phyloP scores from a whole-genome alignment of 2,113 vertebrate species.

The Cariama cristata region DNA sequence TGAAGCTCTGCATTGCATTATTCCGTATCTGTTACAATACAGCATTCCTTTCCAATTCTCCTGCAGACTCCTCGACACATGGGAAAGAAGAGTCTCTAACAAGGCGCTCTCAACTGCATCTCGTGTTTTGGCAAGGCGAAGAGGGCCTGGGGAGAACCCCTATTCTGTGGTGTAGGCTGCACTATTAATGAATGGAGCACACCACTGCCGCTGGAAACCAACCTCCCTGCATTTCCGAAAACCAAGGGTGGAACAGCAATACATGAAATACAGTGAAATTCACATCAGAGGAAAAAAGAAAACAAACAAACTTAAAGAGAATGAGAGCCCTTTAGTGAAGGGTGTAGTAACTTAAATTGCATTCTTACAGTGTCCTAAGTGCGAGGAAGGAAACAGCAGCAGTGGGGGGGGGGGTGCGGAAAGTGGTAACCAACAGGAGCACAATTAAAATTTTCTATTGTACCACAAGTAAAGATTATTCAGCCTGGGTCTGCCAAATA shows the following conservation, averaged over 20 bases:
- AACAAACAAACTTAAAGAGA: not conserved
- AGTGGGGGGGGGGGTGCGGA: rapidly evolving
- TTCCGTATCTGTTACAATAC: not conserved
- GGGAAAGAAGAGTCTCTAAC: not conserved
- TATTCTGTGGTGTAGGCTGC: not conserved
- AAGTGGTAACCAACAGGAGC: not conserved
- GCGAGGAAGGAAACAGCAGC: not conserved
- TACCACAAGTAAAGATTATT: conserved; percentile 58
- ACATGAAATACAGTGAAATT: not conserved
- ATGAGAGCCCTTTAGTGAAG: not conserved
- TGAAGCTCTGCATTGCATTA: not conserved
- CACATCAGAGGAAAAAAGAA: not conserved
- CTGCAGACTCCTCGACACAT: not conserved
- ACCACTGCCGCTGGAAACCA: not conserved
- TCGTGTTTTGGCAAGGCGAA: not conserved
- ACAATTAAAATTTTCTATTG: conserved; percentile 4
- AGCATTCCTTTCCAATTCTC: not conserved
- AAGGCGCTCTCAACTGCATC: not conserved
- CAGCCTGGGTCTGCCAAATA: conserved; percentile 55
- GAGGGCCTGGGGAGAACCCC: not conserved
- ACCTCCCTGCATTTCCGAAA: not conserved
- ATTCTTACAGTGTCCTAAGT: not conserved
- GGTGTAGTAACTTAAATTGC: not conserved
- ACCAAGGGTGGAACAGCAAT: not conserved
- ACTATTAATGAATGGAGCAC: not conserved